Evolutionary conservation across 2,888 invertebrate genomes (phyloP).

Genomic region (Eupithecia tripunctaria): DNA sequence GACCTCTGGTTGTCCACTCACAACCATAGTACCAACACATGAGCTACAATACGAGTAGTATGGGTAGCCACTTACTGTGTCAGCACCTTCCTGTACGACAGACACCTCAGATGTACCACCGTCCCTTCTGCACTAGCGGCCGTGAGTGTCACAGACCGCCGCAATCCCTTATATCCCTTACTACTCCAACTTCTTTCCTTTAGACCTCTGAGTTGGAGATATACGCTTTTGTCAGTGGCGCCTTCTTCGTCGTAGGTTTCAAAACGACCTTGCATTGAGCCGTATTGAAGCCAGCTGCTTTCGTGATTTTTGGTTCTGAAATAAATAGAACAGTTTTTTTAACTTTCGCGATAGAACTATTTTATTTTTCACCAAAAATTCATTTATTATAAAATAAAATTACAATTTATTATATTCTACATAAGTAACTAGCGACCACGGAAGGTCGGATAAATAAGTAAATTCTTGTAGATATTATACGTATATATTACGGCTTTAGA

Average conservation of each 20-base stretch:
- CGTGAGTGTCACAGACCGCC: conserved; percentile 64
- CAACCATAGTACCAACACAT: background rate
- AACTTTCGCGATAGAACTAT: background rate
- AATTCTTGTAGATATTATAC: too few relatives aligned
- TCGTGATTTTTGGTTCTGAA: conserved; percentile 69
- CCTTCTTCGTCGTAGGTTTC: conserved; percentile 72
- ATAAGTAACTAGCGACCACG: too few relatives aligned
- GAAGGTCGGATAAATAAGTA: too few relatives aligned
- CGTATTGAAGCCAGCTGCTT: conserved; percentile 86
- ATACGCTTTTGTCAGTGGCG: conserved; percentile 57
- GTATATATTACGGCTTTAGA: too few relatives aligned
- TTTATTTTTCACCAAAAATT: too few relatives aligned
- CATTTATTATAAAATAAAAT: too few relatives aligned
- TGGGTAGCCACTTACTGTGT: conserved; percentile 81
- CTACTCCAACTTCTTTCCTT: conserved; percentile 76
- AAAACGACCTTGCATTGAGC: conserved; percentile 85
- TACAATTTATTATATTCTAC: too few relatives aligned
- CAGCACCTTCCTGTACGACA: conserved; percentile 77
- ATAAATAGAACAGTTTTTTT: conserved; percentile 24
- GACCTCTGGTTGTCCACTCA: conserved; percentile 70
- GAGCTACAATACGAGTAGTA: background rate
- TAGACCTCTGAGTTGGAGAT: conserved; percentile 81
- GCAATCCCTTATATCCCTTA: conserved; percentile 55
- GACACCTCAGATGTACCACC: conserved; percentile 80
- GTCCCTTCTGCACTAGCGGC: conserved; percentile 83